Conservation (phyloP, 2,113 vertebrate genomes). For the Ailurus styani region DNA sequence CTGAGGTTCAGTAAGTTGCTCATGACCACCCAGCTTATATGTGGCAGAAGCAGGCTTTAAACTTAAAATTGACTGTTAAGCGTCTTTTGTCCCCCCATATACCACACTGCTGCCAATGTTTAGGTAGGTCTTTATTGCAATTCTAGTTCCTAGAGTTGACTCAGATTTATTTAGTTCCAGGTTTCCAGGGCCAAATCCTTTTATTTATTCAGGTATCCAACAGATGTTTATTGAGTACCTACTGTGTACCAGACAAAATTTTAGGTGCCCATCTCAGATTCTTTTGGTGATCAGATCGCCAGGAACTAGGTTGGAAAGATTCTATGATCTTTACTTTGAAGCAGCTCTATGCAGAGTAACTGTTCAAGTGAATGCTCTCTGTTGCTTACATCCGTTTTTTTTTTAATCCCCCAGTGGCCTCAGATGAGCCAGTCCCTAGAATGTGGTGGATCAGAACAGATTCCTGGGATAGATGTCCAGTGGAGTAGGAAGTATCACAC, state of each 20-base stretch:
- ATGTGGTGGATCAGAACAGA: constrained; percentile 63
- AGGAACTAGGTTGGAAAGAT: background rate
- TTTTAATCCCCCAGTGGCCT: constrained; percentile 61
- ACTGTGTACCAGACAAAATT: background rate
- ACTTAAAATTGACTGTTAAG: background rate
- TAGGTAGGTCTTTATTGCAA: background rate
- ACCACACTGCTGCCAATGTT: background rate
- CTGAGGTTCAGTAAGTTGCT: background rate
- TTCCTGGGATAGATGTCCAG: constrained; percentile 50
- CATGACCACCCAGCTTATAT: background rate
- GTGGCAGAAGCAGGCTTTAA: constrained; percentile 29
- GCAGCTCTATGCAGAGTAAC: background rate
- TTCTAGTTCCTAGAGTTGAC: background rate
- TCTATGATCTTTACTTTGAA: background rate
- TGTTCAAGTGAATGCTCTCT: background rate
- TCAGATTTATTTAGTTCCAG: constrained; percentile 11
- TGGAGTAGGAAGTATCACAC: constrained; percentile 68
- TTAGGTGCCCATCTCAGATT: background rate
- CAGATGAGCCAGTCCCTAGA: constrained; percentile 47
- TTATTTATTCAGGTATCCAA: background rate
- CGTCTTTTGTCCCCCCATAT: background rate
- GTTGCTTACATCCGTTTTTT: constrained; percentile 21
- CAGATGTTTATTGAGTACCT: background rate
- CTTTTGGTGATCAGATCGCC: background rate
- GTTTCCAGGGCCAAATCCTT: background rate